Evolutionary conservation across 64 coral and sea anemone species (phyloP), one percentile per base, ranked within the genome.

Genomic region (Catalaphyllia jardinei): DNA sequence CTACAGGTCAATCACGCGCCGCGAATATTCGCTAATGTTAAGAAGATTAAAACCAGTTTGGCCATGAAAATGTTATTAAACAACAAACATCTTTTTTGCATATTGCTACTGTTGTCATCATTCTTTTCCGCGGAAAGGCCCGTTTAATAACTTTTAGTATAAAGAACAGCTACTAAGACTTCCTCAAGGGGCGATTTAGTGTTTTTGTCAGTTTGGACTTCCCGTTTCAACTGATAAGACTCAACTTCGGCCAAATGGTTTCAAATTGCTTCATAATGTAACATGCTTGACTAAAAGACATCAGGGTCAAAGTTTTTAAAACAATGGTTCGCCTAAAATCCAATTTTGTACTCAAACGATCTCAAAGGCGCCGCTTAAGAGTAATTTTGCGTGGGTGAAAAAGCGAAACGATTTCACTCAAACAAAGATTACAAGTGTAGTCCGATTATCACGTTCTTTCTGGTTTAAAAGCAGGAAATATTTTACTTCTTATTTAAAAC

Each of bases 31-130:
- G 65, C n/a, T 24, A 69, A 69, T 29, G 4, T 27, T 69, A 69
- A 69, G 65, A 25, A 27, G 65, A 69, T 69, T 69, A 28, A 69
- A 69, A 69, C 29, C 65, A 69, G 65, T 69, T 69, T 69, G 65
- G 22, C 25, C 65, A 10, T 69, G 24, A 69, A 24, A 27, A 69
- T 69, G 65, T 69, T 27, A 69, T 69, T 24, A 29, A 29, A 24
- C n/a, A 27, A 29, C 25, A 57, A 27, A 69, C 29, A 4, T 11
- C 65, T 24, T 69, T 35, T 69, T 69, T 25, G 65, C 65, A 69
- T 11, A 24, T 69, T 69, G 25, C n/a, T 24, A 22, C 7, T 24
- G 25, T 69, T 69, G 10, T 69, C 7, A 25, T 25, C 65, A 25
- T 24, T n/a, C 22, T 11, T 7, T 27, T 27, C 22, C 65, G 2